phyloP scores from a whole-genome alignment of 2,888 invertebrate species.

The Choristoneura rosaceana region DNA sequence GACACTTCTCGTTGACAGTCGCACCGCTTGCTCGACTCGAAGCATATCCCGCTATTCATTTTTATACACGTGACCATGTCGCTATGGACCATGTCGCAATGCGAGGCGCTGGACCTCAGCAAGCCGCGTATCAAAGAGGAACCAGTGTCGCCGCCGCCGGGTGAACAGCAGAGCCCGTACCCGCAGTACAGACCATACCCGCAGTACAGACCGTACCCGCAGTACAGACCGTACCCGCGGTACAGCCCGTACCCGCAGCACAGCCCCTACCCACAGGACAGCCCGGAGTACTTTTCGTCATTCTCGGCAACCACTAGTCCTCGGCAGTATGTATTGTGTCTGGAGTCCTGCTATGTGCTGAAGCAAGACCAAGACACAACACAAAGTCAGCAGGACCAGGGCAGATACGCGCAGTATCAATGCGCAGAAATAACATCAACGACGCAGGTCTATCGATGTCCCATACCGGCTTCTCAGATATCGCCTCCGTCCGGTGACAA shows the following conservation, averaged over 20 bases:
- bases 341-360: slow-evolving; percentile 23
- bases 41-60: background rate
- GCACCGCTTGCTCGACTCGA: slow-evolving; percentile 22
- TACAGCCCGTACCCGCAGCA: too few relatives aligned
- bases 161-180: background rate
- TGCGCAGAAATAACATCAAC: slow-evolving; percentile 9
- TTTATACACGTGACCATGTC: slow-evolving; percentile 56
- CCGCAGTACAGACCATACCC: too few relatives aligned
- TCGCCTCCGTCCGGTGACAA: slow-evolving; percentile 55
- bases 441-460: slow-evolving; percentile 44
- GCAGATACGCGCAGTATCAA: background rate
- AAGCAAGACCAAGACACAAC: too few relatives aligned
- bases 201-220: too few relatives aligned
- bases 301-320: background rate
- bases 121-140: slow-evolving; percentile 50
- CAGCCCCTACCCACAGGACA: background rate
- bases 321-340: slow-evolving; percentile 2
- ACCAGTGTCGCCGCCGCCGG: slow-evolving; percentile 17
- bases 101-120: slow-evolving; percentile 62
- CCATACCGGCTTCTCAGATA: slow-evolving; percentile 46
- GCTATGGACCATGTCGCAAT: slow-evolving; percentile 73
- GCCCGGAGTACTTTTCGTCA: background rate
- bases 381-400: too few relatives aligned
- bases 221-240: too few relatives aligned
- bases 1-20: slow-evolving; percentile 19